Evolutionary conservation across 2,888 invertebrate species (phyloP).

Genomic region (Didymodactylos carnosus): DNA sequence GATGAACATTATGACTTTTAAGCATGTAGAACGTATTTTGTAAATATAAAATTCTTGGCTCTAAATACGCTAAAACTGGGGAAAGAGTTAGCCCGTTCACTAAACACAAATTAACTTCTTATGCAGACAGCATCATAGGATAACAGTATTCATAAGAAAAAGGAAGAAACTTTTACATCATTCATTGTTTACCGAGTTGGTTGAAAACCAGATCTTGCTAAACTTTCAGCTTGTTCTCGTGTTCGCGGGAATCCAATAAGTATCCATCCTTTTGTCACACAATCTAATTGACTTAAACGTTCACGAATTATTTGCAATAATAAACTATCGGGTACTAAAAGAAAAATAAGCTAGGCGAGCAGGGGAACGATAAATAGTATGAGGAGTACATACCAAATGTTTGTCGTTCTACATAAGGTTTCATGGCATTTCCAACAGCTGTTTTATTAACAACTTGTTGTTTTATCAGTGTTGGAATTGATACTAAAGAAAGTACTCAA

Average conservation of each 20-base stretch:
- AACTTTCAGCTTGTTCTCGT: slow-evolving; percentile 30
- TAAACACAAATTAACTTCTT: no score
- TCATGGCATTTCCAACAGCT: slow-evolving; percentile 27
- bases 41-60: no score
- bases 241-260: slow-evolving; percentile 31
- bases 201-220: slow-evolving; percentile 24
- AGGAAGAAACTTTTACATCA: no score
- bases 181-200: slow-evolving; percentile 34
- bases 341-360: background rate
- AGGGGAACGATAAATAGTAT: no score
- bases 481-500: slow-evolving; percentile 22
- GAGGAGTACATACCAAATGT: slow-evolving; percentile 22
- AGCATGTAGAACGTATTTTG: no score
- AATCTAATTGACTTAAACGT: slow-evolving; percentile 29
- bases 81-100: no score
- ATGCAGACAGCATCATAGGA: no score
- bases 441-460: slow-evolving; percentile 30
- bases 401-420: slow-evolving; percentile 26
- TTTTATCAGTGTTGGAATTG: slow-evolving; percentile 24
- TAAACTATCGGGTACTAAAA: slow-evolving; percentile 29
- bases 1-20: no score
- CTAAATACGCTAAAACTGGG: no score
- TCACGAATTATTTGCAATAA: slow-evolving; percentile 28
- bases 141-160: background rate
- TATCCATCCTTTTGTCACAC: slow-evolving; percentile 32